Evolutionary conservation across 2,113 vertebrate genomes (phyloP).

Genomic region (Lampris megalopsis): DNA sequence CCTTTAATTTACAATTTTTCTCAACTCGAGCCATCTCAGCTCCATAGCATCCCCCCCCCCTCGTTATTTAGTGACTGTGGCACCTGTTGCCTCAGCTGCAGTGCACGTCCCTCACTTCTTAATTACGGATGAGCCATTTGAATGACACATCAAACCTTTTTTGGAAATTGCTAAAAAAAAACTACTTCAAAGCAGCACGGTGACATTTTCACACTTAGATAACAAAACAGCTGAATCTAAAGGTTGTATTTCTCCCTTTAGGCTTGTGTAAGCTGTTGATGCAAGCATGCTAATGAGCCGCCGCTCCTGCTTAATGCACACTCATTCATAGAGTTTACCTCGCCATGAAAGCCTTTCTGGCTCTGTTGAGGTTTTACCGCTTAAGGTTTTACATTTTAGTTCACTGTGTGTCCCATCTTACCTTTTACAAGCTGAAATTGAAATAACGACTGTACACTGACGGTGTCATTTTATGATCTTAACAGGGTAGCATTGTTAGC

Average conservation of each 20-base stretch:
- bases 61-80: too few relatives aligned
- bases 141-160: too few relatives aligned
- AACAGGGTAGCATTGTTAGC: conserved; percentile 16
- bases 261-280: not conserved
- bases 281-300: not conserved
- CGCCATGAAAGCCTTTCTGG: not conserved
- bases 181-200: too few relatives aligned
- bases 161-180: too few relatives aligned
- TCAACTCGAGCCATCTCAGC: too few relatives aligned
- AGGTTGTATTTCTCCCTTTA: not conserved
- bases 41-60: too few relatives aligned
- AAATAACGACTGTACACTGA: conserved; percentile 62
- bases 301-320: not conserved
- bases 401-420: not conserved
- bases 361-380: not conserved
- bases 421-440: conserved; percentile 14
- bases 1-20: too few relatives aligned
- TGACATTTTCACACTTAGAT: too few relatives aligned
- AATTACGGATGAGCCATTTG: too few relatives aligned
- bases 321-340: not conserved
- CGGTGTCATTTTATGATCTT: conserved; percentile 43
- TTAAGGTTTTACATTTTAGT: not conserved
- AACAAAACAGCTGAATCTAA: not conserved
- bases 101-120: too few relatives aligned
- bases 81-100: too few relatives aligned